These are phyloP conservation scores for Falco columbarius DNA, from an alignment of 2,797 vertebrate species.

Conservation along the genomic window DNA sequence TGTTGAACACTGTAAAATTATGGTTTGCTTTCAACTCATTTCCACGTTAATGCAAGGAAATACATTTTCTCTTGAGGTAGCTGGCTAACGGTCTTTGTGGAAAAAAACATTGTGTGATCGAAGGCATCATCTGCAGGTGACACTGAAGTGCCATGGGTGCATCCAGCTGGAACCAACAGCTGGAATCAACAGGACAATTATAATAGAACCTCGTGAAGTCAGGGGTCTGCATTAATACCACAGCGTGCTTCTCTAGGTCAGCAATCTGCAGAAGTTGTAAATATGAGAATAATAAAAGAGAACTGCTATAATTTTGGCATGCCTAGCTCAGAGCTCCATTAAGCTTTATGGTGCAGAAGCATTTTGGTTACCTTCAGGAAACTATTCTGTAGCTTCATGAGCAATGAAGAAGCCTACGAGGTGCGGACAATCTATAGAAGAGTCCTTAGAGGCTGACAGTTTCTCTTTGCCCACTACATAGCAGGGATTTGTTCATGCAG, in stretches of 20 bases:
- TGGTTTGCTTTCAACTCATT: not conserved
- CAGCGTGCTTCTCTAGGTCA: not conserved
- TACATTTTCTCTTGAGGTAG: not conserved
- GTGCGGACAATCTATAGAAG: not conserved
- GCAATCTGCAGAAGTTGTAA: not conserved
- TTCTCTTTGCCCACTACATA: rapidly evolving
- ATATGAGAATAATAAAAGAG: not conserved
- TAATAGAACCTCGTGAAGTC: not conserved
- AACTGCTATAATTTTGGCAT: not conserved
- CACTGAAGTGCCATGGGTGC: not conserved
- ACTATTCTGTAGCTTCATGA: not conserved
- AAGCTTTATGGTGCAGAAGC: not conserved
- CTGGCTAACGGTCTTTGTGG: not conserved
- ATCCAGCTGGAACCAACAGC: not conserved
- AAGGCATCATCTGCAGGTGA: not conserved
- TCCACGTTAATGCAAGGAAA: not conserved
- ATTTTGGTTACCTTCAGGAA: not conserved
- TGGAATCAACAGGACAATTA: not conserved
- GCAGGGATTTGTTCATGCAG: not conserved
- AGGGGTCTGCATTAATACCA: not conserved
- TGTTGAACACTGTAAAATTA: not conserved
- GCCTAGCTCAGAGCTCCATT: not conserved
- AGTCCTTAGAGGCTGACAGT: not conserved
- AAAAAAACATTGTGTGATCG: not conserved
- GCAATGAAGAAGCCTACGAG: not conserved